phyloP scores from a whole-genome alignment of 1,140 invertebrate species.

The Sitobion miscanthi region DNA sequence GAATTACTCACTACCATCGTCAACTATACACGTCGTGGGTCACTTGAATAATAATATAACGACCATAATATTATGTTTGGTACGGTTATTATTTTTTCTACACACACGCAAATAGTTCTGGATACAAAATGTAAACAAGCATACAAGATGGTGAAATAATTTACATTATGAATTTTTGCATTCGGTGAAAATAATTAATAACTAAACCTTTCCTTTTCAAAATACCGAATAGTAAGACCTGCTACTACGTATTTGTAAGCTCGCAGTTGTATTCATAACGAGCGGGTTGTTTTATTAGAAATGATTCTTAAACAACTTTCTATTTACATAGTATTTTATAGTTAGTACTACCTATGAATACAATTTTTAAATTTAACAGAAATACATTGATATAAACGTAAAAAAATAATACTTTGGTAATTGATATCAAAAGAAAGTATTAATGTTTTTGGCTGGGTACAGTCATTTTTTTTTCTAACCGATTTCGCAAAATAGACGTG shows the following conservation, averaged over 20 bases:
- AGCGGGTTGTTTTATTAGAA: neutral
- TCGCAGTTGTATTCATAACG: neutral
- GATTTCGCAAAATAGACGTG: no score
- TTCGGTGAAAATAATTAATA: neutral
- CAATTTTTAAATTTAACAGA: neutral
- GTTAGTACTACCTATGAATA: neutral
- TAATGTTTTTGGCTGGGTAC: no score
- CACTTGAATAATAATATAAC: constrained; percentile 17
- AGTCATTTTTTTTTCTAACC: no score
- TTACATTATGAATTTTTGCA: neutral
- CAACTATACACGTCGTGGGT: neutral
- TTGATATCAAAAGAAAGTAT: no score
- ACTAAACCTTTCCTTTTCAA: neutral
- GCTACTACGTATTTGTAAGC: neutral
- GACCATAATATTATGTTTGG: neutral
- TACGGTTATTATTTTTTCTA: neutral
- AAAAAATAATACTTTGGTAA: neutral
- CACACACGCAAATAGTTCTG: neutral
- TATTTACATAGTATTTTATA: neutral
- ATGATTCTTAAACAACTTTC: neutral
- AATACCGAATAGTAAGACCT: neutral
- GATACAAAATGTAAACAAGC: neutral
- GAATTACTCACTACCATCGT: neutral
- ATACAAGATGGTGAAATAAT: neutral
- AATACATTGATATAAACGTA: neutral